Percentiles rank a stretch among this genome's conserved stretches.
These are phyloP conservation scores for Argyrosomus regius DNA, from an alignment of 2,797 vertebrate genomes.

Conservation along the genomic window DNA sequence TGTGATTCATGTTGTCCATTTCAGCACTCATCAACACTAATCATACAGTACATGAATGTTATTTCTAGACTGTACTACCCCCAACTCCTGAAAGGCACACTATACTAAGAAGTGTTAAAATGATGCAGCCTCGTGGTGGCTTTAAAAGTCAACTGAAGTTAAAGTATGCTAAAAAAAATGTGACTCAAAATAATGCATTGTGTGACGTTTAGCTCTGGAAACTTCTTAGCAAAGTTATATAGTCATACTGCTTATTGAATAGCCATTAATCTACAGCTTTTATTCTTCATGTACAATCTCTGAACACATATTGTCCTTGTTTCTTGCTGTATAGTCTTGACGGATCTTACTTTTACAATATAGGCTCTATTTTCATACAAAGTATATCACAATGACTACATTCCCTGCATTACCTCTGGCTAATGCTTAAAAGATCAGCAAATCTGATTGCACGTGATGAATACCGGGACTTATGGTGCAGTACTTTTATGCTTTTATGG, in stretches of 20 bases:
- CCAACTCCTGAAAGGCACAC: not conserved
- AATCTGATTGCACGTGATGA: too few relatives aligned
- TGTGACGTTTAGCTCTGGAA: not conserved
- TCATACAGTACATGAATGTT: not conserved
- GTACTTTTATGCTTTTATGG: too few relatives aligned
- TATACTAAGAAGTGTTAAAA: not conserved
- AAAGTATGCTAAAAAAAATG: not conserved
- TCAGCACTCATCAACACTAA: not conserved
- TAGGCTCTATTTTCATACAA: too few relatives aligned
- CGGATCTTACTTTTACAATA: not conserved
- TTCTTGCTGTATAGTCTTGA: not conserved
- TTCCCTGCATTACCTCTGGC: not conserved
- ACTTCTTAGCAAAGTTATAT: not conserved
- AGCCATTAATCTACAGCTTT: not conserved
- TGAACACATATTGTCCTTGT: not conserved
- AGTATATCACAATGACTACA: not conserved
- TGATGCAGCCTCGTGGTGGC: slow-evolving; percentile 21
- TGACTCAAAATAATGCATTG: not conserved
- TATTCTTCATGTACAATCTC: not conserved
- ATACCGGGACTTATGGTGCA: too few relatives aligned
- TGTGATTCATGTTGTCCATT: slow-evolving; percentile 3
- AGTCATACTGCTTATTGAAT: not conserved
- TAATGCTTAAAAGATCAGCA: too few relatives aligned
- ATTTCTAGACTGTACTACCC: not conserved
- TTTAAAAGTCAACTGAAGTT: not conserved